Base-by-base conservation (phyloP, 2,797 vertebrate genomes). In the Mormyrus proboscirostris region DNA sequence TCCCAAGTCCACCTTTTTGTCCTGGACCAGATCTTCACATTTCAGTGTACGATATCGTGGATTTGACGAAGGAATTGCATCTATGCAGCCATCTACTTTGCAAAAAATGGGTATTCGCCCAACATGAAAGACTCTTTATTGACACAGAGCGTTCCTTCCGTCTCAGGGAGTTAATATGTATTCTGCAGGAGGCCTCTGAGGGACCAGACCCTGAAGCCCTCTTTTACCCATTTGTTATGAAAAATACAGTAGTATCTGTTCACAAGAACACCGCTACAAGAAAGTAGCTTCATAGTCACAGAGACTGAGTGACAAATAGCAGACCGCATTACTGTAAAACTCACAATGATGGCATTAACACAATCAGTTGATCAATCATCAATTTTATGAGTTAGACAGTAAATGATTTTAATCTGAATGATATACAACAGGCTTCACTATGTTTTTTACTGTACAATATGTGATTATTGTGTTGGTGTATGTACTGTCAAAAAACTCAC, bases 1-100 rank as follows among this genome's bases (percentile, higher is more conserved):
- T 55, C 6, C 73, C 85, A 1, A 38, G 4, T 33, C 50, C 88
- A 86, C n/a, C 69, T 89, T 88, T 69, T 55, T 79, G 65, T 79
- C 59, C 47, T 73, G 65, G 87, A 29, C 47, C 16, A 33, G 16
- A 44, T 88, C 50, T 55, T 44, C 33, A 16, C 38, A 38, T 57
- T 82, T 79, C 29, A 86, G 2, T 53, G 22, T 53, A 86, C 38
- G 22, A 14, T 22, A 55, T 2, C 19, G 14, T 38, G 10, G 3
- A 29, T 41, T 29, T 53, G 10, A 51, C 50, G 4, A 86, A 53
- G 14, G 25, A 51, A 57, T 29, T 57, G 51, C 25, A 57, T 29
- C 29, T 57, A 33, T 87, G 29, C 53, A 87, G 41, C 14, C 29
- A 44, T 87, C 53, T 47, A 3, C 51, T 16, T 12, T 41, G 85